Evolutionary conservation across 2,113 vertebrate species (phyloP), one percentile per base, ranked within the genome.

Genomic region (Mola mola): DNA sequence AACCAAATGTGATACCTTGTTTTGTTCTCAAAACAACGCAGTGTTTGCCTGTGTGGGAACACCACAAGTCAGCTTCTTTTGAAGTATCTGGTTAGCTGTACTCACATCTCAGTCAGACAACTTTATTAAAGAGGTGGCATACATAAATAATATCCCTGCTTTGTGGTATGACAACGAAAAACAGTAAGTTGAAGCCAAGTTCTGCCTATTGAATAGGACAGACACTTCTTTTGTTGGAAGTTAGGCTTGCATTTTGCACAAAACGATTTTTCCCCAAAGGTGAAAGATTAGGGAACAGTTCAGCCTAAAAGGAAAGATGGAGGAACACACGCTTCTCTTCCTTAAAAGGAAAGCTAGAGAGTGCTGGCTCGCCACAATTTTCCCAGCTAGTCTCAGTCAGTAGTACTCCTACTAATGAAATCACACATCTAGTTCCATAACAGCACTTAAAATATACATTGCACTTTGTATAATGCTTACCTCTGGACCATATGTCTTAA

Each of bases 401-500:
- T 51, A 49, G 10, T 33, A 7, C 13, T 34, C 19, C 25, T 52
- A 52, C 16, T 13, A 36, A 62, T 36, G 20, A 41, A 59, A 20
- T 68, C 4, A 57, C 38, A 55, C 3, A 58, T 55, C 43, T 15
- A 44, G 6, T 24, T 72, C 12, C 33, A 57, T 55, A 48, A 24
- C 60, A 37, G 33, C 40, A 15, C 16, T 29, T 19, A 46, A 16
- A 51, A 61, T 48, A 21, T 67, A 49, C 22, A 38, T 29, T 1
- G 15, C 17, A 17, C 8, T 1, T 4, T 49, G 42, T 40, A 36
- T 41, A n/a, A 70, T 47, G 36, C 86, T 95, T 94, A 99, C 97
- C 96, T 98, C 97, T 83, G 96, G 96, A 85, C 97, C 95, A 34
- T 98, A 98, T 6, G 97, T 98, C 91, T 98, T 99, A 93, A 99